These are phyloP conservation scores for Chrysodeixis includens DNA, from an alignment of 2,888 invertebrate genomes.

Conservation along the genomic window DNA sequence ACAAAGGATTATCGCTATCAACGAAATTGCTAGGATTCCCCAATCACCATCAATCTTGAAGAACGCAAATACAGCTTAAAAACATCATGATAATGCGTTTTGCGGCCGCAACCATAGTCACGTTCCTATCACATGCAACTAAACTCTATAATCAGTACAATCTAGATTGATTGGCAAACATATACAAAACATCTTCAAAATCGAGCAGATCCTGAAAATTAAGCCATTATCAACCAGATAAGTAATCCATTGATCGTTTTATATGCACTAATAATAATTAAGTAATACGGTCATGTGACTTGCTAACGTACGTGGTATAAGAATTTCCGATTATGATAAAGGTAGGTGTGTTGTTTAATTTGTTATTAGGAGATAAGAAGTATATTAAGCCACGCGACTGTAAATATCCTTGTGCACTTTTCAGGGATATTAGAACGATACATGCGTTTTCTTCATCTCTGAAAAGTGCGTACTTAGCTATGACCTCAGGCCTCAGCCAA, in stretches of 20 bases:
- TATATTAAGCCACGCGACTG: neutral
- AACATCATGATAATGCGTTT: neutral
- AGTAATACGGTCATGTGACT: neutral
- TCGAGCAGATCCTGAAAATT: constrained; percentile 5
- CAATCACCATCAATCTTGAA: constrained; percentile 3
- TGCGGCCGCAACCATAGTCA: neutral
- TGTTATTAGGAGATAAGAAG: neutral
- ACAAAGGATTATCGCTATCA: neutral
- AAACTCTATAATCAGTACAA: constrained; percentile 11
- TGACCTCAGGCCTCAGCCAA: no score
- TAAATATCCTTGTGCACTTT: neutral
- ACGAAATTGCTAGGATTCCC: constrained; percentile 1
- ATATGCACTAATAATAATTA: neutral
- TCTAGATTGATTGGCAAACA: constrained; percentile 33
- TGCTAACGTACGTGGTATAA: neutral
- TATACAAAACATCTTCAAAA: constrained; percentile 40
- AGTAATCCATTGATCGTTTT: constrained; percentile 36
- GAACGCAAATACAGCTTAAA: constrained; percentile 2
- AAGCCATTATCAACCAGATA: constrained; percentile 37
- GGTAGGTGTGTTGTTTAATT: constrained; percentile 4
- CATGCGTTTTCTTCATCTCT: no score
- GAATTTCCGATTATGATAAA: neutral
- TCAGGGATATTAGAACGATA: no score
- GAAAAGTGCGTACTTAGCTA: no score
- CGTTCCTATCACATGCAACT: constrained; percentile 32